phyloP scores from a whole-genome alignment of 2,797 vertebrate genomes.

The Naso thynnoides region DNA sequence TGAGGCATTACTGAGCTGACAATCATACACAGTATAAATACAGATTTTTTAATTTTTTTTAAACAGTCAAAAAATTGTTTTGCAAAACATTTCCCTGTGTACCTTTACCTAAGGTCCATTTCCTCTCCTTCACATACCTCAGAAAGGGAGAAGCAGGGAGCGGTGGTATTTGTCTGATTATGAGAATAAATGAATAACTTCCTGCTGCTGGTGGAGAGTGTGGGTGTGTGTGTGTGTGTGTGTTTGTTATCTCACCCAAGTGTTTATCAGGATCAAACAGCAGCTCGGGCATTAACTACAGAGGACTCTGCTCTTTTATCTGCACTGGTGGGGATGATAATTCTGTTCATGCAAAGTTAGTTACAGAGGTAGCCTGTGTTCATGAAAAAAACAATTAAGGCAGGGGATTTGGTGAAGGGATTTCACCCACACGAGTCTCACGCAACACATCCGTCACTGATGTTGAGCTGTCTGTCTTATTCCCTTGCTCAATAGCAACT shows the following conservation, averaged over 20 bases:
- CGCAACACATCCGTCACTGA: slow-evolving; percentile 31
- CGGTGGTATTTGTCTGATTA: slow-evolving; percentile 57
- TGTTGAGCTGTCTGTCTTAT: neutral
- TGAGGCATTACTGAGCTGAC: neutral
- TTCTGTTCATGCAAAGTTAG: slow-evolving; percentile 56
- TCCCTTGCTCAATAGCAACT: slow-evolving; percentile 30
- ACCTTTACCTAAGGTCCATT: slow-evolving; percentile 1
- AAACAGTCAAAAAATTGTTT: too few species aligned
- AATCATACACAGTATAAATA: neutral
- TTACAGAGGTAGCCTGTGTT: slow-evolving; percentile 44
- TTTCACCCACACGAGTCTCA: slow-evolving; percentile 59
- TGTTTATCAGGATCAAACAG: slow-evolving; percentile 89
- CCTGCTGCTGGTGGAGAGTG: slow-evolving; percentile 54
- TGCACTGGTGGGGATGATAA: slow-evolving; percentile 60
- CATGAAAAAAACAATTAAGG: slow-evolving; percentile 61
- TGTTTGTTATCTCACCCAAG: slow-evolving; percentile 68
- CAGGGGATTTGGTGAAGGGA: slow-evolving; percentile 63
- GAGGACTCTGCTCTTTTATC: slow-evolving; percentile 76
- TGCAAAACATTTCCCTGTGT: neutral
- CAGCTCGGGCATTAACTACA: slow-evolving; percentile 65
- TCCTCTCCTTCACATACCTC: slow-evolving; percentile 34
- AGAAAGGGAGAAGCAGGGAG: slow-evolving; percentile 54
- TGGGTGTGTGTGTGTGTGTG: slow-evolving; percentile 60
- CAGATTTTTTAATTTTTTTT: too few species aligned
- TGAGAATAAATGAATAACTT: slow-evolving; percentile 80